A percentile compares a stretch with the other conserved stretches of the same genome.
Evolutionary conservation across 2,113 vertebrate species (phyloP).

Genomic region (Tachysurus vachellii): DNA sequence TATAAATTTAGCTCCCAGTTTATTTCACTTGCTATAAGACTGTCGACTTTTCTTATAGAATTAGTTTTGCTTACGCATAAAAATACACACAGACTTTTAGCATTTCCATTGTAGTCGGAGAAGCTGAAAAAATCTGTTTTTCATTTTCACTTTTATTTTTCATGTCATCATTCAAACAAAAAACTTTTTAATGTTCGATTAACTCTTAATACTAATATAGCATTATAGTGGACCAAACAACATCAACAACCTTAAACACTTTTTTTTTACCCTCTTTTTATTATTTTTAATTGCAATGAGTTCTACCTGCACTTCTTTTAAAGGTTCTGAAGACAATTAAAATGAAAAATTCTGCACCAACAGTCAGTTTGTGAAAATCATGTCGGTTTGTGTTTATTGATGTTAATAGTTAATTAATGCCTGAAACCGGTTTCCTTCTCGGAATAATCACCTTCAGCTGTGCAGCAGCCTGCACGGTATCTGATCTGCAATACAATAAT

Average conservation of each 20-base stretch:
- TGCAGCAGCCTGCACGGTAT: neutral
- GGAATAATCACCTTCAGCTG: slow-evolving; percentile 8
- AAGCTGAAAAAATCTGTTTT: neutral
- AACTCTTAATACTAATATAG: neutral
- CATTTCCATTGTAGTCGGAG: neutral
- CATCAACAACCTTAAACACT: neutral
- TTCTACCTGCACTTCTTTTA: neutral
- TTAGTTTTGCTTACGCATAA: neutral
- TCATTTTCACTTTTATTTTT: neutral
- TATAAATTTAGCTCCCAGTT: too few species aligned
- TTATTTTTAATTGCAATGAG: neutral
- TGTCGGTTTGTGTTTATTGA: neutral
- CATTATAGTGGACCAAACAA: too few species aligned
- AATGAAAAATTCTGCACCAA: neutral
- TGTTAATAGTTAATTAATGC: neutral
- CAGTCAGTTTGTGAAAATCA: neutral
- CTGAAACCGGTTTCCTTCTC: too few species aligned
- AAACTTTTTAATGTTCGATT: neutral
- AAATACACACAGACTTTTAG: too few species aligned
- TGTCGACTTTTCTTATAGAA: neutral
- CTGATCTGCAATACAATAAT: neutral
- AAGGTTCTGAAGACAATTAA: neutral
- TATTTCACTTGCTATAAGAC: neutral
- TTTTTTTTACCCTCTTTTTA: neutral
- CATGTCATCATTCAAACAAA: neutral